Conservation (phyloP, 1,140 invertebrate species). For the Lordiphosa clarofinis region DNA sequence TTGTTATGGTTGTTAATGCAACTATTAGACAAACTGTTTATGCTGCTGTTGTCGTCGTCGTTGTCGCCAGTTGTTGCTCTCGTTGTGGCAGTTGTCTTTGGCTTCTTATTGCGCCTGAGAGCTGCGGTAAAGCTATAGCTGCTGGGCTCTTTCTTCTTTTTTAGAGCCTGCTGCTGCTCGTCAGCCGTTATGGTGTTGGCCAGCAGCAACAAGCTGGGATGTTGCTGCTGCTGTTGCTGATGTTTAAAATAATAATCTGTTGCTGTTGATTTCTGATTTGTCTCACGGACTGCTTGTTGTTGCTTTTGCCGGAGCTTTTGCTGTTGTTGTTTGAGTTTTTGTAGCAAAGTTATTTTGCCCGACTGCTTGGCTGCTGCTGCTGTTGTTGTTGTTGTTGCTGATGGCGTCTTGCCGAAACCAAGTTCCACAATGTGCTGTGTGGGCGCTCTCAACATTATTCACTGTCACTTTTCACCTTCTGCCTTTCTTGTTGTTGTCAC, state of each 20-base stretch:
- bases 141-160: slow-evolving; percentile 56
- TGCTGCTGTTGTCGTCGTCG: slow-evolving; percentile 15
- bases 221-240: slow-evolving; percentile 27
- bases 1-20: slow-evolving; percentile 66
- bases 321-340: slow-evolving; percentile 59
- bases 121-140: slow-evolving; percentile 61
- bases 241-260: slow-evolving; percentile 64
- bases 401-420: slow-evolving; percentile 53
- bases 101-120: slow-evolving; percentile 58
- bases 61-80: slow-evolving; percentile 27
- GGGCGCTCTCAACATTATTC: slow-evolving; percentile 76
- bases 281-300: slow-evolving; percentile 21
- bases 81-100: slow-evolving; percentile 50
- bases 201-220: slow-evolving; percentile 41
- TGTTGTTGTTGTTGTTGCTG: slow-evolving; percentile 21
- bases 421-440: slow-evolving; percentile 74
- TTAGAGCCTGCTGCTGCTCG: slow-evolving; percentile 29
- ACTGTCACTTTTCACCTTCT: slow-evolving; percentile 64
- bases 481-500: slow-evolving; percentile 14
- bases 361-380: slow-evolving; percentile 27
- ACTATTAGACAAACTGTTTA: slow-evolving; percentile 62
- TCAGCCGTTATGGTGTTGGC: slow-evolving; percentile 30
- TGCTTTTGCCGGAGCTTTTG: slow-evolving; percentile 32
- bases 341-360: slow-evolving; percentile 47
- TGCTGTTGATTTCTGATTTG: slow-evolving; percentile 33